A percentile compares a stretch with the other conserved stretches of the same genome.
Evolutionary conservation across 2,888 invertebrate species (phyloP).

Genomic region (Plemyria rubiginata): DNA sequence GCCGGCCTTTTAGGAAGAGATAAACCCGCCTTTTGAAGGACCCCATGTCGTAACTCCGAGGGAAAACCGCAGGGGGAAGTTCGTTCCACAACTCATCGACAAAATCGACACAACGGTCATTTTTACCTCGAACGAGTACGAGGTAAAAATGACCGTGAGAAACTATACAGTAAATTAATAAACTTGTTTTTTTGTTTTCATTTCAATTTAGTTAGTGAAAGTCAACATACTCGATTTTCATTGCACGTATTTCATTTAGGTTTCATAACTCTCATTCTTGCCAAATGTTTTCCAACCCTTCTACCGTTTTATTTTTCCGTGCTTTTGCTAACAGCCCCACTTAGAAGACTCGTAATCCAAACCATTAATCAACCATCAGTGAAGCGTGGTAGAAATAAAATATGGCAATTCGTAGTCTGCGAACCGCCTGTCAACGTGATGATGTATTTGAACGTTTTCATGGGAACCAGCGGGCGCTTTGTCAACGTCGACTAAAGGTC

Average conservation of each 20-base stretch:
- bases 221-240: background rate
- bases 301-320: slow-evolving; percentile 36
- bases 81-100: no score
- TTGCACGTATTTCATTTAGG: background rate
- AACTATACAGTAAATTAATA: no score
- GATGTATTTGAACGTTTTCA: slow-evolving; percentile 85
- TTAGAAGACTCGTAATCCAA: slow-evolving; percentile 50
- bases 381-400: slow-evolving; percentile 79
- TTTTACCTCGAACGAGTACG: no score
- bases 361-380: slow-evolving; percentile 79
- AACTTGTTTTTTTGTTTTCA: no score
- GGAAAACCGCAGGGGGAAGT: no score
- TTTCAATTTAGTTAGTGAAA: background rate
- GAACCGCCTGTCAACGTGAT: slow-evolving; percentile 77
- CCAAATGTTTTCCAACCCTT: slow-evolving; percentile 23
- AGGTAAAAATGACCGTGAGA: no score
- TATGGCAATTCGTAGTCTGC: slow-evolving; percentile 78
- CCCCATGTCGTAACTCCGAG: no score
- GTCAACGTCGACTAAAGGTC: slow-evolving; percentile 80
- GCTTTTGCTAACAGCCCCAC: slow-evolving; percentile 39
- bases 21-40: no score
- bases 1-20: no score
- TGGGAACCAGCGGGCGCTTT: slow-evolving; percentile 76
- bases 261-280: slow-evolving; percentile 1
- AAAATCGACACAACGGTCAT: no score